A percentile compares a stretch with the other conserved stretches of the same genome.
These are phyloP conservation scores for Oligia latruncula DNA, from an alignment of 2,888 invertebrate genomes.

Conservation along the genomic window DNA sequence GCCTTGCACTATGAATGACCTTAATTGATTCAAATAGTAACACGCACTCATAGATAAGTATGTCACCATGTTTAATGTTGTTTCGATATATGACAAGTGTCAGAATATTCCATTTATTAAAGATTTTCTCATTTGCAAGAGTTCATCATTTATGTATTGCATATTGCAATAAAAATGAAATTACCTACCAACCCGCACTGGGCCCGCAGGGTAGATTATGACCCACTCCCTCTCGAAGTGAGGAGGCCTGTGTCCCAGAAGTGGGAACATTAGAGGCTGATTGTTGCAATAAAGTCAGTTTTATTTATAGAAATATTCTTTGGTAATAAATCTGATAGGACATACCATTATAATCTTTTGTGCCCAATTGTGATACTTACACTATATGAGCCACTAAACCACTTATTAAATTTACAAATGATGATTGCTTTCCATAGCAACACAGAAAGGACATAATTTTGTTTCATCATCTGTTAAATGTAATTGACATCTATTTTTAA, in stretches of 20 bases:
- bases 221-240: no score
- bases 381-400: background rate
- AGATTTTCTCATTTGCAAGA: slow-evolving; percentile 2
- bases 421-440: background rate
- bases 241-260: background rate
- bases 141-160: background rate
- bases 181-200: background rate
- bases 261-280: background rate
- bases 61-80: slow-evolving; percentile 8
- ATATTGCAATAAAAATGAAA: background rate
- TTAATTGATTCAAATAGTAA: slow-evolving; percentile 47
- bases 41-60: slow-evolving; percentile 28
- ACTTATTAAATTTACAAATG: background rate
- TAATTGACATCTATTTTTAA: no score
- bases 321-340: no score
- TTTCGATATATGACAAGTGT: slow-evolving; percentile 1
- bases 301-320: background rate
- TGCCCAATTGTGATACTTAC: background rate
- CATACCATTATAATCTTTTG: background rate
- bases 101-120: background rate
- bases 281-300: background rate
- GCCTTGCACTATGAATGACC: slow-evolving; percentile 30
- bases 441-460: background rate
- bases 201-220: background rate
- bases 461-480: no score